phyloP scores from a whole-genome alignment of 2,797 vertebrate genomes.

The Cossypha dichroa region DNA sequence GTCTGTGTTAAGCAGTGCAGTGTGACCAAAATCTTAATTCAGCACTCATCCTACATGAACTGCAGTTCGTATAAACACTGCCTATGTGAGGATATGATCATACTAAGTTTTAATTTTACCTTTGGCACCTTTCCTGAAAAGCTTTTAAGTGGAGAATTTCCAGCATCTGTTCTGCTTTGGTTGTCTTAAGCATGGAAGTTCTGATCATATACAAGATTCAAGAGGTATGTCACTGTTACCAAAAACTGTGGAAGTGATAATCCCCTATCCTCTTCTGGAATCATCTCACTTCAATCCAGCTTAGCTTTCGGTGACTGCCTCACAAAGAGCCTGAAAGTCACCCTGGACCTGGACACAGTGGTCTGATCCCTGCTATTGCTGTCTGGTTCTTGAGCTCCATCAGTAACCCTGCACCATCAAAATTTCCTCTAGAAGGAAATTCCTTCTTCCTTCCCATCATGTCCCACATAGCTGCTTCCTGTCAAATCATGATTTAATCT shows the following conservation, averaged over 20 bases:
- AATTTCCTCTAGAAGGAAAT: neutral
- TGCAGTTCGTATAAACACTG: rapidly evolving
- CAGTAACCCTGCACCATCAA: neutral
- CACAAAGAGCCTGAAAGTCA: neutral
- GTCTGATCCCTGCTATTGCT: neutral
- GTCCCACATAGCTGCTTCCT: neutral
- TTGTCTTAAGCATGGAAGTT: neutral
- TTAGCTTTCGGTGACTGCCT: neutral
- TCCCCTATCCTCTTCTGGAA: neutral
- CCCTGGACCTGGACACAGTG: neutral
- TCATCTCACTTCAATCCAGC: neutral
- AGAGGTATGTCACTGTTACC: neutral
- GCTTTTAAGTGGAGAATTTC: neutral
- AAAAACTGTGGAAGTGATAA: neutral
- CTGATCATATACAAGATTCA: neutral
- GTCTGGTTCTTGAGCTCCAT: neutral
- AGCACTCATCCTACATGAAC: neutral
- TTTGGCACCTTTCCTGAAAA: neutral
- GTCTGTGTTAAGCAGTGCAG: rapidly evolving
- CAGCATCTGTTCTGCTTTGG: neutral
- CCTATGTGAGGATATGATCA: neutral
- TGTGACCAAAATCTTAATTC: neutral
- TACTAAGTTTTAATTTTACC: neutral
- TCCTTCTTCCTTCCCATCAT: neutral
- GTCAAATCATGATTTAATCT: neutral